Base-by-base conservation (phyloP, 2,888 invertebrate genomes). In the Lithophane semibrunnea region DNA sequence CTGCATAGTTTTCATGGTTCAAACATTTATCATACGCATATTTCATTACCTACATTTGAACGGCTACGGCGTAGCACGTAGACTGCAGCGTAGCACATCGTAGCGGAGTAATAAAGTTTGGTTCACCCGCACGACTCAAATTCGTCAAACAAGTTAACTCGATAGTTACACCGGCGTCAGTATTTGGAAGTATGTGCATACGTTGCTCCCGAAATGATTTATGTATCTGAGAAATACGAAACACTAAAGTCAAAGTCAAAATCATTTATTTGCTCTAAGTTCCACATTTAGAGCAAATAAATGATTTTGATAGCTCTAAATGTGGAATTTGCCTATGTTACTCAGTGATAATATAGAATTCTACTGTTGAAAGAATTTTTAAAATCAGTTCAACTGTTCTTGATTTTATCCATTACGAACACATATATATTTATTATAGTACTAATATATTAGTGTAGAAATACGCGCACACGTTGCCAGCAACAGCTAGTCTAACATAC, bases 31-130 rank as follows among this genome's bases (percentile, higher is more conserved):
- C 56, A 47, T 13, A 44, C 13, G 12, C 71, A 42, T 56, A 42
- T 49, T 72, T 77, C 13, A 58, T 49, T 7, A 52, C n/a, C 12
- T n/a, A 52, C 42, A 69, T 58, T 44, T 3, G 18, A 69, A n/a
- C 8, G 16, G 9, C 65, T 70, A 83, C 70, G 69, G 60, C 83
- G 83, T 80, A 78, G 81, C 60, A 60, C 37, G n/a, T 67, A 65
- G 66, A 18, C 61, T 65, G 47, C 47, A n/a, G 7, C 75, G 79
- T 79, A 79, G 65, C 67, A 16, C n/a, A 37, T 42, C 80, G 63
- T 82, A 80, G 60, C 64, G 4, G 29, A 65, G 52, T 77, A 70
- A 83, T 49, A 58, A 73, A 69, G 69, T 75, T 67, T 68, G n/a
- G 49, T 65, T 82, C 77, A 69, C 13, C 42, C 68, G 18, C 54